Conservation (phyloP, 2,113 vertebrate genomes). For the Ginglymostoma cirratum region DNA sequence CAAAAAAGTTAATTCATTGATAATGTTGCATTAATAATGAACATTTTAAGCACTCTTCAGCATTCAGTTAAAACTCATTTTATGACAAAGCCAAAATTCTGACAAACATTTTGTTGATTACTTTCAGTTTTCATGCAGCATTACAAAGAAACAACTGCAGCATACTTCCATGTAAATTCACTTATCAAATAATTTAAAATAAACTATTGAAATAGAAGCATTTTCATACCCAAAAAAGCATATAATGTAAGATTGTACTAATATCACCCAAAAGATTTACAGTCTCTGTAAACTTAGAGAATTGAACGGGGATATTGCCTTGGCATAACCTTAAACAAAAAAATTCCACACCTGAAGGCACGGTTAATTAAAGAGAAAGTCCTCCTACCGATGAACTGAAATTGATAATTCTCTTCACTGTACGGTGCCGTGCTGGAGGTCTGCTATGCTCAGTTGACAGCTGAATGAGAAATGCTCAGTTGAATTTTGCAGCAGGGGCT, state of each 20-base stretch:
- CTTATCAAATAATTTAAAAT: background rate
- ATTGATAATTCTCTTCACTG: background rate
- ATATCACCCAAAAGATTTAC: background rate
- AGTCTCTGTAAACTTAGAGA: background rate
- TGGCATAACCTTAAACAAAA: background rate
- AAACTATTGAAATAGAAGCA: background rate
- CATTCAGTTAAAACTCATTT: background rate
- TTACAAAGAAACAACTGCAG: background rate
- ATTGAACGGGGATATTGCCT: background rate
- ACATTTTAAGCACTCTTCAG: background rate
- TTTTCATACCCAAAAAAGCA: background rate
- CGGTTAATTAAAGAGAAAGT: background rate
- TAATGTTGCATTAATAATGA: background rate
- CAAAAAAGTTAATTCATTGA: background rate
- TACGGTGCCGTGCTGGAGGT: background rate
- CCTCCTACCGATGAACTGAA: background rate
- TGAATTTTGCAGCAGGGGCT: background rate
- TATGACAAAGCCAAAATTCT: background rate
- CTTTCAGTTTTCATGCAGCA: background rate
- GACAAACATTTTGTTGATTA: background rate
- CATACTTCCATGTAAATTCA: background rate
- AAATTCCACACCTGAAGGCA: background rate
- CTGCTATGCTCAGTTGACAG: background rate
- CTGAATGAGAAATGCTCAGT: background rate
- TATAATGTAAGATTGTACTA: background rate